These are phyloP conservation scores for Lasiommata megera DNA, from an alignment of 2,888 invertebrate species.

Conservation along the genomic window DNA sequence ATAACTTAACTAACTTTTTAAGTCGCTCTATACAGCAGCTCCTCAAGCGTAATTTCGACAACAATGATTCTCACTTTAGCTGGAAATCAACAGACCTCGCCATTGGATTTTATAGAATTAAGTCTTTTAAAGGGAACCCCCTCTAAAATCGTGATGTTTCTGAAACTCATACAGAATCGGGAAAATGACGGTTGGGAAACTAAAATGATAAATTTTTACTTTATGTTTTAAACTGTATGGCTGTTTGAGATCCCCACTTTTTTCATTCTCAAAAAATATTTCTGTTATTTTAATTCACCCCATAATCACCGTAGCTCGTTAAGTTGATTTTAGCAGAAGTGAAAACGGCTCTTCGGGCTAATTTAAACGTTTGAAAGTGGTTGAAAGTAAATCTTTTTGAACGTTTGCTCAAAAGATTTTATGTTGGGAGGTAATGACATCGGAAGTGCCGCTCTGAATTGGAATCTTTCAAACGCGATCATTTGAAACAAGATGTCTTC, in stretches of 20 bases:
- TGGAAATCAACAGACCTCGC: slow-evolving; percentile 13
- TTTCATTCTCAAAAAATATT: neutral
- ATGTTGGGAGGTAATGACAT: slow-evolving; percentile 2
- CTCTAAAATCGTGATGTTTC: neutral
- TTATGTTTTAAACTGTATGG: neutral
- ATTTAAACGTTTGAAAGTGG: slow-evolving; percentile 14
- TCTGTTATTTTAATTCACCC: neutral
- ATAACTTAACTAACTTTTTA: neutral
- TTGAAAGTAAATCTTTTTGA: slow-evolving; percentile 18
- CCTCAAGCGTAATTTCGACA: slow-evolving; percentile 2
- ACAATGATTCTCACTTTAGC: slow-evolving; percentile 13
- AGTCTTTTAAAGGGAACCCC: neutral
- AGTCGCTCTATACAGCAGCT: neutral
- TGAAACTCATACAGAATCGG: neutral
- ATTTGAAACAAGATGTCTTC: slow-evolving; percentile 8
- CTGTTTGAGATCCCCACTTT: too few species aligned
- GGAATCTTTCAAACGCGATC: slow-evolving; percentile 2
- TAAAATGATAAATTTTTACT: neutral
- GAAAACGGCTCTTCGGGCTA: slow-evolving; percentile 3
- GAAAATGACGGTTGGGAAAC: too few species aligned
- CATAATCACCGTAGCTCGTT: neutral
- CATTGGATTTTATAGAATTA: slow-evolving; percentile 1
- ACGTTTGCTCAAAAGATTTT: slow-evolving; percentile 15
- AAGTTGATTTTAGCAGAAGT: slow-evolving; percentile 9
- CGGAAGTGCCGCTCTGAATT: slow-evolving; percentile 10